phyloP scores from a whole-genome alignment of 1,140 invertebrate genomes.

The Micrasema minimum region DNA sequence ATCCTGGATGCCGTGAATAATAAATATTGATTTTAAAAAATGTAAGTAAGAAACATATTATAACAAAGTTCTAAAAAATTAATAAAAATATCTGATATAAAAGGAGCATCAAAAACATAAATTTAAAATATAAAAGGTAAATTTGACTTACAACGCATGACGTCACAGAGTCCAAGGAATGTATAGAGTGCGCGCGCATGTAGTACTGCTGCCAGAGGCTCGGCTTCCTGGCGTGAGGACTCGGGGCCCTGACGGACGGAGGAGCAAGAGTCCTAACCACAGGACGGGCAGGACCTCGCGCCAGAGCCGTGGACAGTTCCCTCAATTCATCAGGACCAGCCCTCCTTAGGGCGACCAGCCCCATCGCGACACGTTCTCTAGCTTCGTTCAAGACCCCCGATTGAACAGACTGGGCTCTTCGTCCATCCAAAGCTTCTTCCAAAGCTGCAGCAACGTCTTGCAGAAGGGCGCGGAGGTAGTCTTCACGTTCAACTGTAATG shows the following conservation, averaged over 20 bases:
- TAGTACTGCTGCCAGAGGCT: constrained; percentile 51
- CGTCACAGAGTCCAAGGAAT: constrained; percentile 35
- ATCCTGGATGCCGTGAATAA: no score
- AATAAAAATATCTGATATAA: no score
- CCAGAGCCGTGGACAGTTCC: constrained; percentile 39
- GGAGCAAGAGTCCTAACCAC: constrained; percentile 22
- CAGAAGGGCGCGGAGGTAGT: constrained; percentile 46
- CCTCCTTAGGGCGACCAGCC: constrained; percentile 44
- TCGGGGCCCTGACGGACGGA: constrained; percentile 17
- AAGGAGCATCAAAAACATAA: no score
- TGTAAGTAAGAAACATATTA: no score
- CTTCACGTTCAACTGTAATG: constrained; percentile 41
- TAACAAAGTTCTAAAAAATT: no score
- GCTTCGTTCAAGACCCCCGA: constrained; percentile 44
- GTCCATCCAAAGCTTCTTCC: constrained; percentile 45
- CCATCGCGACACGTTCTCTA: constrained; percentile 43
- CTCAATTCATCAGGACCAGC: constrained; percentile 46
- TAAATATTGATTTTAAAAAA: no score
- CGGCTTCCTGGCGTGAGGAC: constrained; percentile 46
- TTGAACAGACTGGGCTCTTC: constrained; percentile 38
- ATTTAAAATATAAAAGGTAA: background rate
- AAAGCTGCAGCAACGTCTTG: constrained; percentile 48
- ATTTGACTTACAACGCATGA: constrained; percentile 35
- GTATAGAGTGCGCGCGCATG: constrained; percentile 42
- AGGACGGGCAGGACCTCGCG: constrained; percentile 36